Evolutionary conservation across 1,140 invertebrate genomes (phyloP), one percentile per base, ranked within the genome.

Genomic region (Aphidius ervi): DNA sequence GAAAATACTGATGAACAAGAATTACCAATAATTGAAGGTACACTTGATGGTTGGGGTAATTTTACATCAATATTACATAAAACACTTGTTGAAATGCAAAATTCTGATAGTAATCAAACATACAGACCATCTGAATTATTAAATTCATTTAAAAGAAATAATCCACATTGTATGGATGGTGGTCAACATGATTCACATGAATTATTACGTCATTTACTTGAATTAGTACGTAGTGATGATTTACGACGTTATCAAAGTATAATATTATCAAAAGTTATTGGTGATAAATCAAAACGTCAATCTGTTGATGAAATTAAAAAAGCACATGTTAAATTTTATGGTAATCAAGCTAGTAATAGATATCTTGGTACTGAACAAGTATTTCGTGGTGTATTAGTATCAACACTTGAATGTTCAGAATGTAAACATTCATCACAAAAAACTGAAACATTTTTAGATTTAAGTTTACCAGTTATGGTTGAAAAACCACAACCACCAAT

Each of bases 151-250:
- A 88, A 86, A 60, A 84, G 85, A 70, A 92, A 90, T 73, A 84
- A 85, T 65, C 84, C 90, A 0, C 88, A 95, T 71, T 98, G 97
- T 75, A 88, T 88, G 60, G 93, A 93, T n/a, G 94, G 88, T 39
- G 91, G 94, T 67, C 96, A 99, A 74, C 96, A 99, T 72, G 97
- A 99, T 79, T 88, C 95, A 8, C 97, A 99, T 72, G 97, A 99
- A 77, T 76, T 98, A 54, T 81, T 99, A 7, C 80, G 95, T 57
- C 92, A 95, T 80, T 79, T 98, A 40, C 75, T 98, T 39, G 94
- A 98, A 74, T 86, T 87, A 62, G 88, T 97, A 54, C 84, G 89
- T 5, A 75, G 66, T 52, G 77, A 79, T 49, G 77, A 80, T 70
- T 54, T 79, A 6, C 78, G 91, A 75, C 85, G 91, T 45, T 93